Evolutionary conservation across 2,797 vertebrate species (phyloP).

Genomic region (Anas flavirostris): DNA sequence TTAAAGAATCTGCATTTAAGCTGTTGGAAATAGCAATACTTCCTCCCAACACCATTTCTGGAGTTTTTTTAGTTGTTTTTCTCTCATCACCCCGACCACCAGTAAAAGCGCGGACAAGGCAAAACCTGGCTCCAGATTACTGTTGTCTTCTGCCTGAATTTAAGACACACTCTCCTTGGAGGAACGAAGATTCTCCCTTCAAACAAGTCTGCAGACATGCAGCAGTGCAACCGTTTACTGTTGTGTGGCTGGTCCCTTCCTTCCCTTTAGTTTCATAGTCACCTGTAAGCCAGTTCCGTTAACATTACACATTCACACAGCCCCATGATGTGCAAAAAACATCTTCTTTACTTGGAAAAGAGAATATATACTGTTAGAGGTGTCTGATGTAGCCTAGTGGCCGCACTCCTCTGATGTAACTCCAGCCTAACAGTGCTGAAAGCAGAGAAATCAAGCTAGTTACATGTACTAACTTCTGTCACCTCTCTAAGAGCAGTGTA

Average conservation of each 20-base stretch:
- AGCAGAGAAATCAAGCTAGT: not conserved
- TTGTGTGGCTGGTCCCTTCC: not conserved
- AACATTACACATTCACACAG: not conserved
- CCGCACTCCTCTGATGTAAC: not conserved
- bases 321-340: not conserved
- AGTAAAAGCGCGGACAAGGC: not conserved
- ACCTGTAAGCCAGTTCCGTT: not conserved
- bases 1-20: not conserved
- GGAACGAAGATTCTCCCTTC: not conserved
- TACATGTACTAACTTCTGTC: not conserved
- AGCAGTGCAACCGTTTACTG: not conserved
- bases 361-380: not conserved
- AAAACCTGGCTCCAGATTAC: not conserved
- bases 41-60: not conserved
- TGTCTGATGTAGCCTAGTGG: not conserved
- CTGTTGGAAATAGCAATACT: not conserved
- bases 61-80: not conserved
- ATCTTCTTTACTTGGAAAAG: not conserved
- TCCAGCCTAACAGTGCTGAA: not conserved
- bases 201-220: not conserved
- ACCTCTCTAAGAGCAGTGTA: not conserved
- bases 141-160: not conserved
- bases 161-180: not conserved
- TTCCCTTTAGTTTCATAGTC: accelerated
- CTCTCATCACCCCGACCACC: not conserved